Conservation (phyloP, 64 coral and sea anemone species). For the Pachyseris speciosa region DNA sequence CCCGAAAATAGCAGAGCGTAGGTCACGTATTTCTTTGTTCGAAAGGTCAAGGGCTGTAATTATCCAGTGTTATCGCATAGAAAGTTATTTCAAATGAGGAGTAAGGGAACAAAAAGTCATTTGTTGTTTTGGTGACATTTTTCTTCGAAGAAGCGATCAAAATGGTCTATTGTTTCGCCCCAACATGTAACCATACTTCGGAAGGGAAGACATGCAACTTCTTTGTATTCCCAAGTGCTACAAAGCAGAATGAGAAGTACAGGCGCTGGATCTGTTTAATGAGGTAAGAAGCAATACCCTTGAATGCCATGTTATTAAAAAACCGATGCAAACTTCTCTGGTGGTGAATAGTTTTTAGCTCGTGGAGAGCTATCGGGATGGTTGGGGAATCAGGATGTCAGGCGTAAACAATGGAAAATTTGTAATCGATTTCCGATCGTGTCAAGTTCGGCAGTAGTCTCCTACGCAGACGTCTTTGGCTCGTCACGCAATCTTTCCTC, state of each 20-base stretch:
- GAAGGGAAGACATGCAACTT: conserved; percentile 55
- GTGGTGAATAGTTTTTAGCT: background rate
- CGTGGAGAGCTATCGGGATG: too few species aligned
- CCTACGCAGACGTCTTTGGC: too few species aligned
- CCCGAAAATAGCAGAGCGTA: background rate
- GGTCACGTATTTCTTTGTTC: background rate
- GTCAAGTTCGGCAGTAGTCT: too few species aligned
- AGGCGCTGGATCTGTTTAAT: conserved; percentile 41
- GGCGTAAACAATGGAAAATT: too few species aligned
- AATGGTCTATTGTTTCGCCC: conserved; percentile 47
- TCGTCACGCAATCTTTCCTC: too few species aligned
- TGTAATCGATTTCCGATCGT: too few species aligned
- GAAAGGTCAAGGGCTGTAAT: conserved; percentile 24
- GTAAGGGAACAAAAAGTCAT: background rate
- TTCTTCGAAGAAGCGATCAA: background rate
- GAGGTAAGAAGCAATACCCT: background rate
- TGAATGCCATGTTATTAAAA: background rate
- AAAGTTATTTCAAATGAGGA: background rate
- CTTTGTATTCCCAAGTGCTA: conserved; percentile 38
- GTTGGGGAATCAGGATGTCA: too few species aligned
- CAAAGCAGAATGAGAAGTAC: conserved; percentile 16
- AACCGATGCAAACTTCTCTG: background rate
- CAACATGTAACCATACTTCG: conserved; percentile 29
- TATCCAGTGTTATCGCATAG: conserved; percentile 3
- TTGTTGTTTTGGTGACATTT: too few species aligned